Evolutionary conservation across 2,113 vertebrate genomes (phyloP), one percentile per base, ranked within the genome.

Genomic region (Misgurnus mizolepis): DNA sequence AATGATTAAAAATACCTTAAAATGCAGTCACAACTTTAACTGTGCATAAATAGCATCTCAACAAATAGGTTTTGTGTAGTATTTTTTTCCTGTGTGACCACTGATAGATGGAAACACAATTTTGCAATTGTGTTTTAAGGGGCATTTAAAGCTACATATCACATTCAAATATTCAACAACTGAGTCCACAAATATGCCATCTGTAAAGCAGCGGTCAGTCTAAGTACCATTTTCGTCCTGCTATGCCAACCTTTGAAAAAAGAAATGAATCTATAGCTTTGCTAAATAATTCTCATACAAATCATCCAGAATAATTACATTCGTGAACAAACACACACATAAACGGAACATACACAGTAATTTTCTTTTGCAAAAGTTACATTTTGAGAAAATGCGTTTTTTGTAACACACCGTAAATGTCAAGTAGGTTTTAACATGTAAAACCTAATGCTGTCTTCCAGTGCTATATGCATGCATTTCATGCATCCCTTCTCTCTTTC

Each of bases 401-500:
- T n/a, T n/a, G 4, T 67, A 67, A 67, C 0, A 18, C 5, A 7
- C 5, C 10, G 40, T 45, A 39, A 71, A 55, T 49, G 17, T 71
- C 49, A 71, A 55, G 14, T 8, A 34, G 27, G 27, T 34, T 34
- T 34, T 34, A 68, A 10, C 10, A 68, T 4, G 22, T 34, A 71
- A 71, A 53, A 55, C 0, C 0, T 55, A 27, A 71, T 17, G 22
- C 17, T 61, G 6, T 17, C 12, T 14, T 74, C 56, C 6, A 5
- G 7, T 76, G 68, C 61, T 17, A 17, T 47, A 45, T 10, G 10
- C 53, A 69, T 64, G 18, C 50, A 75, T 80, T 74, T 70, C 71
- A 83, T 67, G 39, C 43, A 40, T 58, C 53, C 69, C 9, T 65
- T 66, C 45, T 40, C 49, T 66, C 62, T 77, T 55, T 66, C 47